A percentile compares a stretch with the other conserved stretches of the same genome.
Conservation (phyloP, 2,888 invertebrate species). For the Coelopa pilipes region DNA sequence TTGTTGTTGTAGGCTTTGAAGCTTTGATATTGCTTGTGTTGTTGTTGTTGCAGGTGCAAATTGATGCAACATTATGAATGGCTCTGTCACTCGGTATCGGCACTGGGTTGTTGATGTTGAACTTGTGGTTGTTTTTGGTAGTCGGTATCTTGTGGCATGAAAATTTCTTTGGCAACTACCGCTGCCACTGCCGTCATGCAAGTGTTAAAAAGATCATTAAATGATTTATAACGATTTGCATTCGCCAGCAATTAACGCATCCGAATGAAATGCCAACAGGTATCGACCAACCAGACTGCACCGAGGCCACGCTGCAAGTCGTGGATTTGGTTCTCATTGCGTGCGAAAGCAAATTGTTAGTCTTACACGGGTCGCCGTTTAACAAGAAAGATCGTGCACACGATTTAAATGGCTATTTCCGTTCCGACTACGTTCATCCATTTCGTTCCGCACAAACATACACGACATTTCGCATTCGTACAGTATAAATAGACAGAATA, state of each 20-base stretch:
- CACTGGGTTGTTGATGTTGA: not conserved
- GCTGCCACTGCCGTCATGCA: not conserved
- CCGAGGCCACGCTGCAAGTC: too few species aligned
- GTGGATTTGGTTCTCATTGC: too few species aligned
- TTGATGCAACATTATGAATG: slow-evolving; percentile 30
- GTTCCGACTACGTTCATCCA: too few species aligned
- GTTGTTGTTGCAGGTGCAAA: slow-evolving; percentile 19
- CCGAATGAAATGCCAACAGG: slow-evolving; percentile 36
- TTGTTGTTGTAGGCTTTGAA: too few species aligned
- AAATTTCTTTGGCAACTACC: not conserved
- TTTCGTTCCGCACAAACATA: too few species aligned
- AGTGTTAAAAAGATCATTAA: slow-evolving; percentile 60
- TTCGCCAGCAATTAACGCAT: slow-evolving; percentile 53
- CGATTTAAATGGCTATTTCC: too few species aligned
- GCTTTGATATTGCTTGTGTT: not conserved
- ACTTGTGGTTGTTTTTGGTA: not conserved
- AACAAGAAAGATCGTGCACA: too few species aligned
- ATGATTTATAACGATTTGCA: slow-evolving; percentile 63
- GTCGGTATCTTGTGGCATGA: too few species aligned
- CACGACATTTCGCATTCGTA: too few species aligned
- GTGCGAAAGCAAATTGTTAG: too few species aligned
- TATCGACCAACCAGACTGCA: not conserved
- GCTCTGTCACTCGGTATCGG: slow-evolving; percentile 8
- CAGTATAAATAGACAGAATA: too few species aligned
- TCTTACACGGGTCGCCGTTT: too few species aligned